Conservation (phyloP, 92 coral and sea anemone genomes). For the Phenganax subtilis region DNA sequence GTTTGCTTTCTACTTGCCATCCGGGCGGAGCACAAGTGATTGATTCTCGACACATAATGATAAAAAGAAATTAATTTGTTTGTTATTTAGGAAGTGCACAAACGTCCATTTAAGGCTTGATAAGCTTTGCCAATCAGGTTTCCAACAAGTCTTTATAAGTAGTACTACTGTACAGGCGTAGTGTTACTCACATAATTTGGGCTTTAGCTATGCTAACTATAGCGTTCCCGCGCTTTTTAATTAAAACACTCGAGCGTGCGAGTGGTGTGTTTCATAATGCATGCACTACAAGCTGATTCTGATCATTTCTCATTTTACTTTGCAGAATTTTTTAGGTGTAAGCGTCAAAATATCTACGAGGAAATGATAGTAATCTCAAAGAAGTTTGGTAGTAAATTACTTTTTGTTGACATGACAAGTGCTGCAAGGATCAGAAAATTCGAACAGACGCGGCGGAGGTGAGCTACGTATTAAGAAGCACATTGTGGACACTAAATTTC, state of each 20-base stretch:
- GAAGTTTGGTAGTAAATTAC: slow-evolving; percentile 1
- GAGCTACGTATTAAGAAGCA: not conserved
- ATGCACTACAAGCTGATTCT: slow-evolving; percentile 1
- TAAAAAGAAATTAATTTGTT: not conserved
- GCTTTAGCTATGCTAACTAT: not conserved
- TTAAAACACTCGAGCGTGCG: not conserved
- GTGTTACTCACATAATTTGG: not conserved
- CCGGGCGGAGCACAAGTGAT: not conserved
- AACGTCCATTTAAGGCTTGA: not conserved
- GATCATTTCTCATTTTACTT: slow-evolving; percentile 5
- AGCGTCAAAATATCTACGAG: slow-evolving; percentile 5
- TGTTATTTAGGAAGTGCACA: slow-evolving; percentile 5
- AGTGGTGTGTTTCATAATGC: not conserved
- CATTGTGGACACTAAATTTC: not conserved
- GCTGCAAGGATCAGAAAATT: not conserved
- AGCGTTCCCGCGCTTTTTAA: not conserved
- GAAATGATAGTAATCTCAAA: not conserved
- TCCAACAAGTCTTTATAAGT: too few relatives aligned
- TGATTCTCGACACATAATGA: not conserved
- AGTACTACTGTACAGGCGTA: not conserved
- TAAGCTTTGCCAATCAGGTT: too few relatives aligned
- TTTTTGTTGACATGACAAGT: not conserved
- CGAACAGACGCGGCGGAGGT: not conserved
- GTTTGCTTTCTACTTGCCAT: not conserved
- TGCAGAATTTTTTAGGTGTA: slow-evolving; percentile 2